phyloP scores from a whole-genome alignment of 2,888 invertebrate species.

The Nomada flava region DNA sequence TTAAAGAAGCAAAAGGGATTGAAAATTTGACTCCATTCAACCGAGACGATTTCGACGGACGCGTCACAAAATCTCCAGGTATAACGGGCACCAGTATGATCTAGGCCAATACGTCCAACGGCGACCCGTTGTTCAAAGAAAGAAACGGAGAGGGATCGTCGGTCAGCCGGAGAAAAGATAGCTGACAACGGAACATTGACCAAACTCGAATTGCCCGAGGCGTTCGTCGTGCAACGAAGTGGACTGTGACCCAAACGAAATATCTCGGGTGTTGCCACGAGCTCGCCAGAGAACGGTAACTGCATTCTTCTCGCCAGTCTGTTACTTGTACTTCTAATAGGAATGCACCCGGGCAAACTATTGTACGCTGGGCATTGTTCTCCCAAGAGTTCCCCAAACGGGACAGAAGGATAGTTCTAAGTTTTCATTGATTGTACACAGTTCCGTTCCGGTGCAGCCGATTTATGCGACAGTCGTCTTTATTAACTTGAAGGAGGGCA shows the following conservation, averaged over 20 bases:
- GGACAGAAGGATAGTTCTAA: not conserved
- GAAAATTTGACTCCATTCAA: not conserved
- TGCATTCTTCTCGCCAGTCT: not conserved
- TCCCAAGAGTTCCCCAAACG: too few relatives aligned
- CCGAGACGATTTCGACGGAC: not conserved
- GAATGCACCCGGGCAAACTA: not conserved
- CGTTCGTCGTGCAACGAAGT: slow-evolving; percentile 21
- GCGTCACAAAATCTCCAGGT: not conserved
- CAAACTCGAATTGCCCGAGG: slow-evolving; percentile 37
- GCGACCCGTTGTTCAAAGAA: slow-evolving; percentile 4
- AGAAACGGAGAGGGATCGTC: not conserved
- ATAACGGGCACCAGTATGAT: slow-evolving; percentile 19
- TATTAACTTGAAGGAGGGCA: not conserved
- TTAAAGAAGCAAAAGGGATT: not conserved
- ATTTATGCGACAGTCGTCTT: not conserved
- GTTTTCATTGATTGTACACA: too few relatives aligned
- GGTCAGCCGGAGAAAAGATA: not conserved
- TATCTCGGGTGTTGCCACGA: not conserved
- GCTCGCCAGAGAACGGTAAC: slow-evolving; percentile 25
- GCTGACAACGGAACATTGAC: slow-evolving; percentile 17
- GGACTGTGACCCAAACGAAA: slow-evolving; percentile 34
- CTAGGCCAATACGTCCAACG: slow-evolving; percentile 40
- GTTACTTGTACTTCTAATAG: not conserved
- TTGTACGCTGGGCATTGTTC: too few relatives aligned
- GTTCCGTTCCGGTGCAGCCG: not conserved